phyloP scores from a whole-genome alignment of 2,797 vertebrate species.

The Liasis olivaceus region DNA sequence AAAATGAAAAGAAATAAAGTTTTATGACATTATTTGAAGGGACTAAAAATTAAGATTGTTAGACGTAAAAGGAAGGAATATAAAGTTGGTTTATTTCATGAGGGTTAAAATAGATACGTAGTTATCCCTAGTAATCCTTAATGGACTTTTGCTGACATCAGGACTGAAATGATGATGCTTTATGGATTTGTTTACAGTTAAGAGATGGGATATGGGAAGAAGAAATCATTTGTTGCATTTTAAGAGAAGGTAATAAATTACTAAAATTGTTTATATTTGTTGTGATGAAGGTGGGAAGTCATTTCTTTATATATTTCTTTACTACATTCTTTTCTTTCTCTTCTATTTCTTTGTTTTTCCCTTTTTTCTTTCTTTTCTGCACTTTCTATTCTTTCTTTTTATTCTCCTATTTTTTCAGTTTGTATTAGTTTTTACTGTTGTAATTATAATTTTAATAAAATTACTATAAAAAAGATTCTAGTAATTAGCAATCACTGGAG shows the following conservation, averaged over 20 bases:
- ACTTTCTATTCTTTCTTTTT: neutral
- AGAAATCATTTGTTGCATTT: neutral
- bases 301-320: neutral
- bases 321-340: neutral
- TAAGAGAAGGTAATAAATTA: neutral
- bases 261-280: neutral
- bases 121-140: too few relatives aligned
- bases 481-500: conserved; percentile 5
- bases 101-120: neutral
- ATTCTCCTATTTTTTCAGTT: neutral
- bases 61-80: neutral
- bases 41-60: neutral
- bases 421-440: neutral
- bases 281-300: neutral
- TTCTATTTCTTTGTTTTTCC: neutral
- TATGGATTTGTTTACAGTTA: neutral
- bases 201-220: neutral
- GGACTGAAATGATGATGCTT: neutral
- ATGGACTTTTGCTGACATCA: neutral
- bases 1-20: neutral
- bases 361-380: neutral
- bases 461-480: conserved; percentile 22
- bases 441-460: neutral
- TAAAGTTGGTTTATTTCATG: neutral
- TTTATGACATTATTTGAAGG: neutral